Evolutionary conservation across 2,888 invertebrate species (phyloP).

Genomic region (Heliconius ethilla): DNA sequence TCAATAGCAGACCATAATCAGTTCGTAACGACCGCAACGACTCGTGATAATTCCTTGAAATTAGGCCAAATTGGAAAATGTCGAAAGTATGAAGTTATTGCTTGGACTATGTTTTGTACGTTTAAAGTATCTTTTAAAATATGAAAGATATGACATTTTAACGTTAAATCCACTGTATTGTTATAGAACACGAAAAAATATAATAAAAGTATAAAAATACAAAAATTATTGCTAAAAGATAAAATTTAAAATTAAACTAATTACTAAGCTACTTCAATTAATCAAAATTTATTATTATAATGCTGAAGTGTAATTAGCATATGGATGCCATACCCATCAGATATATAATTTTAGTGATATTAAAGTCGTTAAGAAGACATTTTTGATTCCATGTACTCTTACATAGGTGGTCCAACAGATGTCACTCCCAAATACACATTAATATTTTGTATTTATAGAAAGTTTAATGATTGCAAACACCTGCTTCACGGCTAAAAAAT

Average conservation of each 20-base stretch:
- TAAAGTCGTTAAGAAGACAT: slow-evolving; percentile 32
- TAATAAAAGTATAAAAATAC: too few relatives aligned
- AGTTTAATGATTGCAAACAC: slow-evolving; percentile 24
- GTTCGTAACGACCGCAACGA: slow-evolving; percentile 52
- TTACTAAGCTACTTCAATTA: background rate
- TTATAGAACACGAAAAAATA: too few relatives aligned
- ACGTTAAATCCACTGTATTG: background rate
- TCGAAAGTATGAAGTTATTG: background rate
- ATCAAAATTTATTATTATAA: slow-evolving; percentile 2
- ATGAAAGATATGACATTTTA: background rate
- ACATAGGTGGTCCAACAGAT: slow-evolving; percentile 31
- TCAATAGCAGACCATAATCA: slow-evolving; percentile 63
- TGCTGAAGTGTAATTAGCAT: background rate
- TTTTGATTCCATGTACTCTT: slow-evolving; percentile 17
- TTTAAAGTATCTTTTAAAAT: background rate
- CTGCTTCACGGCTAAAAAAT: slow-evolving; percentile 16
- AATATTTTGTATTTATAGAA: slow-evolving; percentile 25
- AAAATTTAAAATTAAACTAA: background rate
- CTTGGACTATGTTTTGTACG: background rate
- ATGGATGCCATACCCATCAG: background rate
- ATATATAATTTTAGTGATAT: slow-evolving; percentile 20
- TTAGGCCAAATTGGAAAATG: slow-evolving; percentile 22
- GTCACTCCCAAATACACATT: slow-evolving; percentile 24
- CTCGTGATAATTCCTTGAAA: slow-evolving; percentile 44
- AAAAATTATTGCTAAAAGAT: background rate